Percentiles rank a stretch among this genome's conserved stretches.
These are phyloP conservation scores for Lasioglossum pauxillum DNA, from an alignment of 2,888 invertebrate species.

Conservation along the genomic window DNA sequence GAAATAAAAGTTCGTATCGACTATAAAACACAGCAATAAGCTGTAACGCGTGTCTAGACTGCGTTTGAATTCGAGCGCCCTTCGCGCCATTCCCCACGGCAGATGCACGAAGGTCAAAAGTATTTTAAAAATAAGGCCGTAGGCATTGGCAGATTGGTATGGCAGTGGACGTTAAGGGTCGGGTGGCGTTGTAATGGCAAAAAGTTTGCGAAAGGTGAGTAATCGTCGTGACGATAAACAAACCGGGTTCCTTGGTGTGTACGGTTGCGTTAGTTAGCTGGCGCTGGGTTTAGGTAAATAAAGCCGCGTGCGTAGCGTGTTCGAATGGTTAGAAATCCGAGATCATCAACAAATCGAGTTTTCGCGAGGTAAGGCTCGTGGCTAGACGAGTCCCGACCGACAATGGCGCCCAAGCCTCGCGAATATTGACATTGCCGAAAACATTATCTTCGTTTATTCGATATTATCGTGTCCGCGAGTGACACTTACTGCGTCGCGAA, in stretches of 20 bases:
- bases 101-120: constrained; percentile 84
- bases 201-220: constrained; percentile 92
- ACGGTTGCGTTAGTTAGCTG: constrained; percentile 56
- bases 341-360: constrained; percentile 73
- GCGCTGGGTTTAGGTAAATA: constrained; percentile 67
- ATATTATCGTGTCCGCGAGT: constrained; percentile 74
- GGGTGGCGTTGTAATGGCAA: constrained; percentile 93
- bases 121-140: constrained; percentile 84
- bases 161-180: constrained; percentile 91
- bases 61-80: constrained; percentile 80
- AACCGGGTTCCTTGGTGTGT: constrained; percentile 50
- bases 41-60: constrained; percentile 36
- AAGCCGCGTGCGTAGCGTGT: constrained; percentile 61
- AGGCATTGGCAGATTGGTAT: constrained; percentile 84
- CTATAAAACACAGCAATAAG: constrained; percentile 4
- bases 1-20: not conserved
- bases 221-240: constrained; percentile 65
- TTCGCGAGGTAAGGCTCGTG: constrained; percentile 74
- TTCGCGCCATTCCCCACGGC: constrained; percentile 80
- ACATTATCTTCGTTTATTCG: constrained; percentile 77
- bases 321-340: constrained; percentile 67
- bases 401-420: constrained; percentile 83
- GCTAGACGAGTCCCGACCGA: constrained; percentile 77
- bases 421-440: constrained; percentile 82
- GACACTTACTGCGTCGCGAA: constrained; percentile 78